Base-by-base conservation (phyloP, 1,140 invertebrate genomes). In the Zaprionus inermis region DNA sequence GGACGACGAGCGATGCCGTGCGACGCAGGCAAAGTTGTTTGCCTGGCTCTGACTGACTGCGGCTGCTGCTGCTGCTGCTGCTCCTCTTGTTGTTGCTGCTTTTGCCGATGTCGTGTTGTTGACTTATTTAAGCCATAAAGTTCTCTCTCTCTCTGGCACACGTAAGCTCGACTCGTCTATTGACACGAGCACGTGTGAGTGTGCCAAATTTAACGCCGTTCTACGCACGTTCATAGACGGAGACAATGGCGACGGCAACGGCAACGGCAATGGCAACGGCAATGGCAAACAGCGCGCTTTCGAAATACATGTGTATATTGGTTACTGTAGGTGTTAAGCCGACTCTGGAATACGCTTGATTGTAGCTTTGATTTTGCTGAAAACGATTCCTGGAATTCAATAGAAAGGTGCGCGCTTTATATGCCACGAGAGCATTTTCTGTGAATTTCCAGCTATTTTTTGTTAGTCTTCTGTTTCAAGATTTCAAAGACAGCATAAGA, bases 81-180 rank as follows among this genome's bases (percentile, higher is more conserved):
- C 12, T 14, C 3, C 5, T 38, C 3, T 54, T 70, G 30, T 11
- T 38, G 20, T 5, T 55, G 57, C 32, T 60, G 72, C 11, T 75
- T 34, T 44, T 65, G 57, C 22, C 58, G 65, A 59, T 68, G 66
- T 68, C 68, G 76, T 88, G 84, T 89, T 88, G 83, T 88, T 88
- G 84, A 89, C 84, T 89, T 89, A 89, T 89, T 89, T 90, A 89
- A 89, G 84, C 83, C 84, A 90, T 89, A 89, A 89, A 89, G 85
- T 89, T 88, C 79, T 64, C 71, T 72, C 75, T 70, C 65, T 58
- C 49, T 51, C 79, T 60, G 73, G 55, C 68, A 46, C 61, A 70
- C 51, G 44, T 41, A 65, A 44, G 38, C 38, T 16, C 38, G 38
- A 67, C 79, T 61, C 36, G 67, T 66, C 72, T 79, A 86, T 88